Percentiles rank a stretch among this genome's conserved stretches.
These are phyloP conservation scores for Albula glossodonta DNA, from an alignment of 2,113 vertebrate species.

Conservation along the genomic window DNA sequence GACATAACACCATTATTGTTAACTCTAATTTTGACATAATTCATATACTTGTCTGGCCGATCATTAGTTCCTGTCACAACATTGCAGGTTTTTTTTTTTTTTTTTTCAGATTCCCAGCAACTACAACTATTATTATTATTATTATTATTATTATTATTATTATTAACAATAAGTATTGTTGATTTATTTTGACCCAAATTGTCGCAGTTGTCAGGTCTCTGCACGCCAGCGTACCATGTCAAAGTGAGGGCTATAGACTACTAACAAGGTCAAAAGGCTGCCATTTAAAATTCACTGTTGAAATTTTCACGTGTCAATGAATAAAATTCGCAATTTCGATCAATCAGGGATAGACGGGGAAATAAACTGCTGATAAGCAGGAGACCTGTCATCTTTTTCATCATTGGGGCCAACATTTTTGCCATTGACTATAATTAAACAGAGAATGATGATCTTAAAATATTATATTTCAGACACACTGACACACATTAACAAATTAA, in stretches of 20 bases:
- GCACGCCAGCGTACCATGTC: not conserved
- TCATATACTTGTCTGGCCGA: not conserved
- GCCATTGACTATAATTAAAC: constrained; percentile 29
- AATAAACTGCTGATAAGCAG: constrained; percentile 8
- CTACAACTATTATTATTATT: not conserved
- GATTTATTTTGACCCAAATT: not conserved
- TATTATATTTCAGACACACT: constrained; percentile 18
- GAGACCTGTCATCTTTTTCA: constrained; percentile 40
- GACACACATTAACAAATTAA: constrained; percentile 36
- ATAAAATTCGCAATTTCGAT: constrained; percentile 18
- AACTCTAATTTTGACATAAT: not conserved
- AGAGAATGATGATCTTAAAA: constrained; percentile 16
- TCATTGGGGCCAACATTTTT: constrained; percentile 34
- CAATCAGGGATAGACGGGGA: not conserved
- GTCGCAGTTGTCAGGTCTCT: not conserved
- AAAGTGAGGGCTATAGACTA: not conserved
- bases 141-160: not conserved
- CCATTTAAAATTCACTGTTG: constrained; percentile 3
- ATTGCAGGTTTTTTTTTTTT: too few species aligned
- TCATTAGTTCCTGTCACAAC: not conserved
- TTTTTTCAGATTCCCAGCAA: not conserved
- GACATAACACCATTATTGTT: not conserved
- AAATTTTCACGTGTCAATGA: not conserved
- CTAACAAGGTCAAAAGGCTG: not conserved
- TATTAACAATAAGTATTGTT: not conserved